Conservation (phyloP, 2,797 vertebrate species). For the Falco columbarius region DNA sequence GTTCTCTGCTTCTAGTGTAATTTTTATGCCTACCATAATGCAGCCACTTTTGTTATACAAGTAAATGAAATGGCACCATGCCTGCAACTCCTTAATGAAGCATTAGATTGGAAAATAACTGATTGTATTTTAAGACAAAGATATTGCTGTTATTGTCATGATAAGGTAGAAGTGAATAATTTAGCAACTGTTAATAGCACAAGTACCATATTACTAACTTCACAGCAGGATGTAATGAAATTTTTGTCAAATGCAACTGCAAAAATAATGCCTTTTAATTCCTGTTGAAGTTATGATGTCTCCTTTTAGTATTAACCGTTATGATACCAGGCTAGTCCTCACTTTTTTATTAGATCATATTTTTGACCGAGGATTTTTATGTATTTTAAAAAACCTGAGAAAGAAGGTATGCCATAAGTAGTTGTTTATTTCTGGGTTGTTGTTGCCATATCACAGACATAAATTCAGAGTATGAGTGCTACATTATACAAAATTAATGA, state of each 20-base stretch:
- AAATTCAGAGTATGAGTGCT: background rate
- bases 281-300: slow-evolving; percentile 27
- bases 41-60: background rate
- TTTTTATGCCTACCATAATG: background rate
- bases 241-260: slow-evolving; percentile 50
- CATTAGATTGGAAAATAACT: slow-evolving; percentile 75
- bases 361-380: slow-evolving; percentile 61
- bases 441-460: background rate
- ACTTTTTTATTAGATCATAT: slow-evolving; percentile 73
- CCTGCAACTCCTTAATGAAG: slow-evolving; percentile 57
- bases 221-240: slow-evolving; percentile 47
- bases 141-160: slow-evolving; percentile 68
- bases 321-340: slow-evolving; percentile 35
- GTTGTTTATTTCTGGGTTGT: background rate
- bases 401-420: background rate
- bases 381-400: background rate
- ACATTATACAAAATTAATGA: slow-evolving; percentile 60
- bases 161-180: slow-evolving; percentile 74
- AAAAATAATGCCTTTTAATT: slow-evolving; percentile 54
- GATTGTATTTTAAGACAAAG: slow-evolving; percentile 52
- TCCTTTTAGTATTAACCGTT: slow-evolving; percentile 46
- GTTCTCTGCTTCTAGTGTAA: slow-evolving; percentile 11
- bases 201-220: slow-evolving; percentile 36
- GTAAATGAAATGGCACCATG: background rate
- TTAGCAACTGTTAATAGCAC: slow-evolving; percentile 71